Percentiles rank a stretch among this genome's conserved stretches.
phyloP scores from a whole-genome alignment of 1,140 invertebrate species.

The Brachionus rotundiformis region DNA sequence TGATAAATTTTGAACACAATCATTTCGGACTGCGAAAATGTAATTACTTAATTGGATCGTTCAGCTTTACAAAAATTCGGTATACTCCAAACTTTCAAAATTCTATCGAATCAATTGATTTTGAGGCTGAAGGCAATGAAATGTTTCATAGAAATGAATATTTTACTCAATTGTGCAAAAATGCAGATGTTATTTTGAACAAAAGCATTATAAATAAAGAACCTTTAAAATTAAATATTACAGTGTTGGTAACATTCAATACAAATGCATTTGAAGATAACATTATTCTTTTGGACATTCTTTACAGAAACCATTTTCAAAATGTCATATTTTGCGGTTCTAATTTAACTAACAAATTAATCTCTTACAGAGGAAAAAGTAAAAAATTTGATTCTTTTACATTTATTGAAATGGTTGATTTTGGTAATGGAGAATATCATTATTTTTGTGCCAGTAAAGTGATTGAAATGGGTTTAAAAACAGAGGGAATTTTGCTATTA shows the following conservation, averaged over 20 bases:
- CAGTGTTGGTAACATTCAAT: background rate
- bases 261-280: background rate
- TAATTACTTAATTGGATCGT: too few species aligned
- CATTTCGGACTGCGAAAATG: too few species aligned
- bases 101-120: too few species aligned
- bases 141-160: too few species aligned
- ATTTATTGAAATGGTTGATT: background rate
- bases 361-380: background rate
- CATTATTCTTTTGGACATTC: background rate
- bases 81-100: too few species aligned
- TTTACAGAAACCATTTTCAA: background rate
- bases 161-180: too few species aligned
- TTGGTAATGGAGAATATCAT: background rate
- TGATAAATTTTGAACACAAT: background rate
- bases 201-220: too few species aligned
- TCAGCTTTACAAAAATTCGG: too few species aligned
- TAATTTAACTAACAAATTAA: background rate
- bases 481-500: background rate
- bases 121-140: too few species aligned
- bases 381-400: background rate
- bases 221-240: too few species aligned
- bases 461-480: background rate
- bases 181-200: too few species aligned
- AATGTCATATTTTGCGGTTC: background rate
- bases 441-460: constrained; percentile 2